Conservation (phyloP, 2,797 vertebrate genomes). For the Phaenicophaeus curvirostris region DNA sequence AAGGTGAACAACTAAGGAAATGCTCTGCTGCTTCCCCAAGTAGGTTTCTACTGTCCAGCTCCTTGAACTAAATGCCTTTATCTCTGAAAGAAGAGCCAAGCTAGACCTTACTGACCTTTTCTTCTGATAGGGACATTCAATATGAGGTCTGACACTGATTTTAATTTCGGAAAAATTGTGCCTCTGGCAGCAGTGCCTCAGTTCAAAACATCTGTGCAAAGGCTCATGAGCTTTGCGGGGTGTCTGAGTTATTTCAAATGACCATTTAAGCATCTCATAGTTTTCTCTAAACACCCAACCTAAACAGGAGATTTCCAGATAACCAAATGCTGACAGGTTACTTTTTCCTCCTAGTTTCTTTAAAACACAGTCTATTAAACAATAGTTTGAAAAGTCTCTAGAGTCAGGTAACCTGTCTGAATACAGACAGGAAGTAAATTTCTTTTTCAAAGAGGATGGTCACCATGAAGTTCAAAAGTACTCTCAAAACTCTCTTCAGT, state of each 20-base stretch:
- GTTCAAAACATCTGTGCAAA: slow-evolving; percentile 2
- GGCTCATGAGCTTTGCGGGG: neutral
- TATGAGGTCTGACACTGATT: neutral
- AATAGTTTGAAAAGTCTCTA: neutral
- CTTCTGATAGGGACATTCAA: neutral
- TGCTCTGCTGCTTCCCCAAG: neutral
- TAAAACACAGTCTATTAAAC: neutral
- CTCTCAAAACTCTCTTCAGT: neutral
- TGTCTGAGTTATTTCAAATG: neutral
- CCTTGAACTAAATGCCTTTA: neutral
- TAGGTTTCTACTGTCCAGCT: neutral
- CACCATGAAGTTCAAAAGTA: neutral
- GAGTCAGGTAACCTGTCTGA: neutral
- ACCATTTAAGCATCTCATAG: neutral
- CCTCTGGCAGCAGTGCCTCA: neutral
- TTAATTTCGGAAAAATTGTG: neutral
- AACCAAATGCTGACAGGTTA: neutral
- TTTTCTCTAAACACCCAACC: neutral
- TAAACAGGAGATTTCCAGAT: neutral
- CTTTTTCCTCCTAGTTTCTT: neutral
- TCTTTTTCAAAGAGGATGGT: neutral
- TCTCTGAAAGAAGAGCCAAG: neutral
- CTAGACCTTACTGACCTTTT: neutral
- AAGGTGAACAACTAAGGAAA: neutral
- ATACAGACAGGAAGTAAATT: neutral